Evolutionary conservation across 1,140 invertebrate genomes (phyloP).

Genomic region (Cyclina sinensis): DNA sequence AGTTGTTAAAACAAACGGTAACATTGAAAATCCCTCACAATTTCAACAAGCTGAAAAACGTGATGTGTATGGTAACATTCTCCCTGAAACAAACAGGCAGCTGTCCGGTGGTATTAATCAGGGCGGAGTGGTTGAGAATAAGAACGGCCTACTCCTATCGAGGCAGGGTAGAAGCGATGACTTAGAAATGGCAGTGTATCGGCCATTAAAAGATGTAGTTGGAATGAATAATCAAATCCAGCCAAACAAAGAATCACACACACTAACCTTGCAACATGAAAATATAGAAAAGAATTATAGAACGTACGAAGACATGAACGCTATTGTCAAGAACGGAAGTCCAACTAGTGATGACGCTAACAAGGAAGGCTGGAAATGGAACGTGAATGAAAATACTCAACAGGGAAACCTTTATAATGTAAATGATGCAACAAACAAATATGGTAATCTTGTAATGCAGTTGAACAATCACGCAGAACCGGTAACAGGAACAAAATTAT

Average conservation of each 20-base stretch:
- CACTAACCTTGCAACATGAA: neutral
- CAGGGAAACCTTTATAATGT: neutral
- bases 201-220: neutral
- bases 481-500: neutral
- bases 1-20: neutral
- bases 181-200: neutral
- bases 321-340: neutral
- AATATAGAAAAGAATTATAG: neutral
- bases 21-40: neutral
- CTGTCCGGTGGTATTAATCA: neutral
- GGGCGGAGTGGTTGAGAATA: neutral
- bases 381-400: neutral
- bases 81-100: neutral
- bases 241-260: neutral
- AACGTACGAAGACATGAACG: neutral
- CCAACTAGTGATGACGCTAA: neutral
- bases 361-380: neutral
- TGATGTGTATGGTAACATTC: neutral
- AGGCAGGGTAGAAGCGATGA: neutral
- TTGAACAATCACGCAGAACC: neutral
- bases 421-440: neutral
- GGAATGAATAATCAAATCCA: neutral
- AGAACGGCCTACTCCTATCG: neutral
- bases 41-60: neutral
- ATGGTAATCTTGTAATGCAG: neutral